These are phyloP conservation scores for Drosophila kurseongensis DNA, from an alignment of 1,140 invertebrate species.

Conservation along the genomic window DNA sequence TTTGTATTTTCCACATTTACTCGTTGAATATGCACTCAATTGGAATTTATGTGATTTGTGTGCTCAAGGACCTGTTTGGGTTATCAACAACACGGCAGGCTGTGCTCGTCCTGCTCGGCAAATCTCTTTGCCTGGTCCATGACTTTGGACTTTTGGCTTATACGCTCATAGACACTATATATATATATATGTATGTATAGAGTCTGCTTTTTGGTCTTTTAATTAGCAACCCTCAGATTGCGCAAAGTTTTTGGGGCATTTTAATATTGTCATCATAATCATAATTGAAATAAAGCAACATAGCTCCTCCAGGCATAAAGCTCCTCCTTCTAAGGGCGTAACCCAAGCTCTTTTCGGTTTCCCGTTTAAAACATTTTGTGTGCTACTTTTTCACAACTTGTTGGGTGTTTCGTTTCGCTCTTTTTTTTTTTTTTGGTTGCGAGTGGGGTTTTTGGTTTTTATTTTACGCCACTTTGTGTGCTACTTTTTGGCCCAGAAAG, in stretches of 20 bases:
- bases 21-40: constrained; percentile 82
- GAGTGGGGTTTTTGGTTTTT: constrained; percentile 20
- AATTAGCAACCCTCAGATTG: constrained; percentile 59
- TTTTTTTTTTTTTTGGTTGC: constrained; percentile 5
- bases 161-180: constrained; percentile 31
- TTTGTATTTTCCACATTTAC: constrained; percentile 70
- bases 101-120: constrained; percentile 11
- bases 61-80: constrained; percentile 79
- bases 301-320: constrained; percentile 34
- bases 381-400: constrained; percentile 74
- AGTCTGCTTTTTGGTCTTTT: constrained; percentile 61
- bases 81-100: constrained; percentile 80
- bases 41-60: constrained; percentile 84
- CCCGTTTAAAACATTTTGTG: constrained; percentile 49
- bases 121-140: constrained; percentile 31
- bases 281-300: constrained; percentile 74
- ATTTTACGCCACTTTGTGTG: constrained; percentile 65
- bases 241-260: constrained; percentile 58
- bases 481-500: constrained; percentile 73
- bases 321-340: constrained; percentile 38
- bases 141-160: constrained; percentile 78
- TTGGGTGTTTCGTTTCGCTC: constrained; percentile 33
- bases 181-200: background rate
- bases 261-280: constrained; percentile 79
- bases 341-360: constrained; percentile 43